Base-by-base conservation (phyloP, 2,888 invertebrate genomes). In the Conistra vaccinii region DNA sequence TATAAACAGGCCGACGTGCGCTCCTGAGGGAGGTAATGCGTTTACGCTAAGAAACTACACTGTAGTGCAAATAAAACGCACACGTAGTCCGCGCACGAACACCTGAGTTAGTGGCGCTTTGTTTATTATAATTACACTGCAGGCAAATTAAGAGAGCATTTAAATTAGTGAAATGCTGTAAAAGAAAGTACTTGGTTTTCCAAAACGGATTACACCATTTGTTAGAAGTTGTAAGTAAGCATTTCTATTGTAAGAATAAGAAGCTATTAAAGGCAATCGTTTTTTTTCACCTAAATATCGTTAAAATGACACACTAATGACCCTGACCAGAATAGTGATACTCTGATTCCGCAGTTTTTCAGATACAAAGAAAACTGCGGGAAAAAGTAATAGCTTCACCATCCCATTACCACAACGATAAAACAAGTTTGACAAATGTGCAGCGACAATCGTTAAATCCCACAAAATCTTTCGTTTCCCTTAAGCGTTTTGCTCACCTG, bases 21-120 rank as follows among this genome's bases (percentile, higher is more conserved):
- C 73, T 60, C 72, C 76, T 72, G 51, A 71, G 85, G 81, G 85
- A 88, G 80, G 86, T 84, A 85, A 86, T 85, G 85, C 79, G 76
- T 89, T 87, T 81, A 85, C 80, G 82, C 83, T 88, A 90, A 88
- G 89, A 85, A 88, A 92, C 86, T 83, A 66, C 83, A 87, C 42
- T 90, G 89, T 89, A 89, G 84, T 85, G 90, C 90, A 90, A 91
- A 92, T 91, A 91, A 92, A 92, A 84, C 86, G 91, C 89, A 90
- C 88, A 86, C 89, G 89, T 84, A 92, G 90, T 93, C 93, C 80
- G 87, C 83, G 93, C 94, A 93, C 94, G 93, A 90, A 91, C 94
- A 93, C 93, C 93, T 95, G 93, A 94, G 87, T 94, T 94, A 94
- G 89, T 91, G 88, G 89, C 85, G 86, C 89, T 88, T 89, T 89